phyloP scores from a whole-genome alignment of 2,888 invertebrate species.

The Strigamia transsilvanica region DNA sequence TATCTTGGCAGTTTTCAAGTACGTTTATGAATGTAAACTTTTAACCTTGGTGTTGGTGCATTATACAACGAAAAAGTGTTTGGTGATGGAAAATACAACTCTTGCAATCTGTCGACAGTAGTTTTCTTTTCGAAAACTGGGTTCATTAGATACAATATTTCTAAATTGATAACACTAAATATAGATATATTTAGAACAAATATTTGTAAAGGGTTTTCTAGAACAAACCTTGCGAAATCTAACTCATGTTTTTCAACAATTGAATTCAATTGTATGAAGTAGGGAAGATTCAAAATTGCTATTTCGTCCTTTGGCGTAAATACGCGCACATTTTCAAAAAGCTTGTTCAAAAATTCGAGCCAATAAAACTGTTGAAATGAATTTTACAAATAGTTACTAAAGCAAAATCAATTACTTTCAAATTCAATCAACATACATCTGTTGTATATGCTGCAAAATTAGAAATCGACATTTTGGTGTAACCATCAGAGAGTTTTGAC shows the following conservation, averaged over 20 bases:
- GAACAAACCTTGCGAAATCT: not conserved
- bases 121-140: not conserved
- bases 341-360: not conserved
- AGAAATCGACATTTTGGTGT: not conserved
- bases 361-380: not conserved
- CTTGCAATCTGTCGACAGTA: not conserved
- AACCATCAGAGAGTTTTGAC: too few relatives aligned
- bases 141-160: not conserved
- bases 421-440: not conserved
- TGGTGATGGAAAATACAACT: not conserved
- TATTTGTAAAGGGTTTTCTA: not conserved
- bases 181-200: not conserved
- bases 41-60: not conserved
- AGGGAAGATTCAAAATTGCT: not conserved
- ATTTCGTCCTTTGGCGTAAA: not conserved
- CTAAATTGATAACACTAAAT: not conserved
- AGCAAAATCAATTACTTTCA: not conserved
- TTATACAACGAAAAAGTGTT: not conserved
- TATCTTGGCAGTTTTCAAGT: too few relatives aligned
- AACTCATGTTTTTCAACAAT: not conserved
- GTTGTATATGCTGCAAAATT: not conserved
- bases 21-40: not conserved
- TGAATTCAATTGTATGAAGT: not conserved
- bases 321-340: not conserved
- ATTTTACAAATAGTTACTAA: not conserved